These are phyloP conservation scores for Menidia beryllina DNA, from an alignment of 2,113 vertebrate species.

Conservation along the genomic window DNA sequence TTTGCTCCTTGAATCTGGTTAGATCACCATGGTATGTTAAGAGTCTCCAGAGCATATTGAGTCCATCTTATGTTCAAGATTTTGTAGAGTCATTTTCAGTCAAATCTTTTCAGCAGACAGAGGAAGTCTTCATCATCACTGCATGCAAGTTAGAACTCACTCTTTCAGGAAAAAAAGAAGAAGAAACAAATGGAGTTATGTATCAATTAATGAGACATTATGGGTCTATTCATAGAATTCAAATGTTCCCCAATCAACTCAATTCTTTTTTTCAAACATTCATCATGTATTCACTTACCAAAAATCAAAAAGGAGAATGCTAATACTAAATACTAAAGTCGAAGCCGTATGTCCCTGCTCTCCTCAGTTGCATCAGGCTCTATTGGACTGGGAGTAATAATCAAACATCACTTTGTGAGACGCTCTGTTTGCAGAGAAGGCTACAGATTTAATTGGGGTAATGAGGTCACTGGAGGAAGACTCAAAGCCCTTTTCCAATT, in stretches of 20 bases:
- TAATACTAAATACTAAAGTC: not conserved
- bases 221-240: no score
- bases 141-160: no score
- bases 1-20: no score
- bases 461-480: conserved; percentile 67
- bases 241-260: no score
- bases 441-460: conserved; percentile 63
- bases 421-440: conserved; percentile 38
- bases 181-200: no score
- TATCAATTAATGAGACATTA: no score
- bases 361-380: conserved; percentile 30
- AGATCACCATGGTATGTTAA: no score
- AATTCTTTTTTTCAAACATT: not conserved
- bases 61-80: no score
- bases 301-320: not conserved
- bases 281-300: not conserved
- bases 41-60: no score
- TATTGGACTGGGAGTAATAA: conserved; percentile 33
- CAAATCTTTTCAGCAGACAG: no score
- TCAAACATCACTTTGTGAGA: conserved; percentile 46
- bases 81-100: no score
- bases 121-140: not conserved
- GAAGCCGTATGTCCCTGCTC: conserved; percentile 20
- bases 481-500: conserved; percentile 51
- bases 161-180: no score